Conservation (phyloP, 2,797 vertebrate genomes). For the Bucorvus abyssinicus region DNA sequence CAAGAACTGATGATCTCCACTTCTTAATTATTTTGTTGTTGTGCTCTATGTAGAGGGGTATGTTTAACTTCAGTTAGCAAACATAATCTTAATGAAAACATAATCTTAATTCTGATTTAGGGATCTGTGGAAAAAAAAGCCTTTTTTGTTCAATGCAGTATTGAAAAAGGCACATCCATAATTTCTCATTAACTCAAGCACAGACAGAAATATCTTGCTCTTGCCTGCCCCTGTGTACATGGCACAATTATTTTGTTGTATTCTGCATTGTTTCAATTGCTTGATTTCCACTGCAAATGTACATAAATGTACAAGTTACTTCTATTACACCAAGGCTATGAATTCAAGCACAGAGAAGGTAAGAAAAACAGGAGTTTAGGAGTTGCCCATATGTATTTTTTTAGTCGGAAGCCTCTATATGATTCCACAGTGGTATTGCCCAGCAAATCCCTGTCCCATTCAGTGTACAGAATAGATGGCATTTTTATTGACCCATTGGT, state of each 20-base stretch:
- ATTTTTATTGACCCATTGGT: not conserved
- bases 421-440: not conserved
- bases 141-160: not conserved
- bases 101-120: not conserved
- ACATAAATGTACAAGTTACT: not conserved
- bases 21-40: not conserved
- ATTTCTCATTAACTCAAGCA: not conserved
- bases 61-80: not conserved
- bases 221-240: not conserved
- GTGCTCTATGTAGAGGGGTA: not conserved
- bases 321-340: not conserved
- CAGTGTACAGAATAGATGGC: not conserved
- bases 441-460: not conserved
- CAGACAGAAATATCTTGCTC: not conserved
- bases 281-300: not conserved
- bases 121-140: not conserved
- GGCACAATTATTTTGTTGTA: not conserved
- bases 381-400: not conserved
- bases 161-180: not conserved
- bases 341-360: not conserved
- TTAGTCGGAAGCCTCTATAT: not conserved
- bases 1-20: not conserved
- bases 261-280: not conserved
- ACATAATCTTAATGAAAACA: not conserved
- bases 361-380: not conserved